Evolutionary conservation across 1,140 invertebrate species (phyloP), one percentile per base, ranked within the genome.

Genomic region (Megalonaias nervosa): DNA sequence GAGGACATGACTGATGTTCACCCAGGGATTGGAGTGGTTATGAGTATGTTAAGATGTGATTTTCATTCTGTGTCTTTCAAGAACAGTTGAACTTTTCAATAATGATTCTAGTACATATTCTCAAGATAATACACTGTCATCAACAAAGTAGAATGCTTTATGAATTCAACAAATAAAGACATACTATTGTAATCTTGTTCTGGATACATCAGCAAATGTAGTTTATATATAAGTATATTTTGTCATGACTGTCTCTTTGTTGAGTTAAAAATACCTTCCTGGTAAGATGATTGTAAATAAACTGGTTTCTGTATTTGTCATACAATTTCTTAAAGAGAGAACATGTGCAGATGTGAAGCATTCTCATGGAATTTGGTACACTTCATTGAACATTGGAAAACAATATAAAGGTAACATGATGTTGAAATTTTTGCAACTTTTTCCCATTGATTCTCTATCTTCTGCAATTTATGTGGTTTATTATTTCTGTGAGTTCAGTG

Each of bases 1-100:
- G 81, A 82, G 61, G 71, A 76, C 2, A 70, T 79, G 6, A 79
- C 77, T 19, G 81, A 79, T 79, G 81, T 74, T 16, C 78, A 80
- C 75, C 17, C 65, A 21, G 57, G 70, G 61, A 79, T 82, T 58
- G 67, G 56, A 38, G 71, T 69, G 16, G n/a, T 71, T 15, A 64
- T 82, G 68, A 82, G 76, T 76, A 79, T 75, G 76, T 77, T 31
- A 31, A 31, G 31, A 2, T 2, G 31, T 31, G 5, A 31, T 31
- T 5, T 31, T 31, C 31, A 31, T 2, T 31, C 31, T 31, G 5
- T 31, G 31, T 31, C 31, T 31, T 31, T 31, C 2, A 31, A 31
- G 31, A 31, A 31, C 5, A 79, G 76, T 77, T 55, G 1, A 56
- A 57, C 58, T n/a, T 38, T 21, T 12, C 17, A n/a, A n/a, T 60